phyloP scores from a whole-genome alignment of 2,113 vertebrate genomes.

The Caranx melampygus region DNA sequence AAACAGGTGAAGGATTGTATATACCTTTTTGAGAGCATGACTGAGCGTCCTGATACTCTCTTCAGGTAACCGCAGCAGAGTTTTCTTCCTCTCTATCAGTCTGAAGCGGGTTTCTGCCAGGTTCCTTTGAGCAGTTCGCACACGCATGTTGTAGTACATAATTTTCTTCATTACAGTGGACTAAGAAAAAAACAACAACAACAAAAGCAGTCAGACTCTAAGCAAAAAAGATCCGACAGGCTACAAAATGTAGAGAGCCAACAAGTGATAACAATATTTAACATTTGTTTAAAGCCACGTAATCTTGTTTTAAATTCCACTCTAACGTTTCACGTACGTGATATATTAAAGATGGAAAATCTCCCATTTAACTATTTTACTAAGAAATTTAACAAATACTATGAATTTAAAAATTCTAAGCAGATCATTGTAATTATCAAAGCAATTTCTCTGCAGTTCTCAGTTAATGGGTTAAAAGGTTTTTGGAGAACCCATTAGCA shows the following conservation, averaged over 20 bases:
- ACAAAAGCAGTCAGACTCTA: neutral
- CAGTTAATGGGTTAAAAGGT: neutral
- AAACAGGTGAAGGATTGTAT: constrained; percentile 47
- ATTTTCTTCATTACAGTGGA: constrained; percentile 90
- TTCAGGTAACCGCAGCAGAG: constrained; percentile 81
- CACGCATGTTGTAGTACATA: constrained; percentile 93
- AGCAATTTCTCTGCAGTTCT: too few relatives aligned
- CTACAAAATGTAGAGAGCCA: neutral
- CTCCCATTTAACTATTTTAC: neutral
- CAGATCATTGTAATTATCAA: neutral
- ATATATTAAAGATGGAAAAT: too few relatives aligned
- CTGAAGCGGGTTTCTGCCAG: constrained; percentile 81
- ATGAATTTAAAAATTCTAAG: neutral
- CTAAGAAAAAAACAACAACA: constrained; percentile 70
- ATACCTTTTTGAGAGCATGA: constrained; percentile 86
- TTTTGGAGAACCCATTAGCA: neutral
- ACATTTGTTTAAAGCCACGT: neutral
- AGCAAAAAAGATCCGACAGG: neutral
- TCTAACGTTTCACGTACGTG: too few relatives aligned
- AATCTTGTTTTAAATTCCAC: neutral
- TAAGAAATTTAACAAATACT: neutral
- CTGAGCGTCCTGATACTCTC: constrained; percentile 84
- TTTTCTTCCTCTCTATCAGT: constrained; percentile 82
- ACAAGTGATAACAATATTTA: neutral
- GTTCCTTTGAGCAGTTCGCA: constrained; percentile 83